Base-by-base conservation (phyloP, 1,140 invertebrate genomes). In the Rhyzopertha dominica region DNA sequence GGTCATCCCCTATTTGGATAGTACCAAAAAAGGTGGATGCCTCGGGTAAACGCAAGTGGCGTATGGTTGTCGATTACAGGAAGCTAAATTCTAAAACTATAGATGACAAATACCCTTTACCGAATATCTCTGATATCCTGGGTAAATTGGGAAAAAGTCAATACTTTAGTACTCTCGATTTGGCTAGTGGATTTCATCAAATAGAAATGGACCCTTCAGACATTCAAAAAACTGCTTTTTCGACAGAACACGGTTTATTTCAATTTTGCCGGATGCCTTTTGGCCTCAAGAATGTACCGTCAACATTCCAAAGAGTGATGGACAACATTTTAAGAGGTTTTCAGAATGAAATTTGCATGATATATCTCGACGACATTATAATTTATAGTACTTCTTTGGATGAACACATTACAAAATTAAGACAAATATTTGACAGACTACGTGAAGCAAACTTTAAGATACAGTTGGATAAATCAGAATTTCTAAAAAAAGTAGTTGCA, bases 181-280 rank as follows among this genome's bases (percentile, higher is more conserved):
- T 74, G 10, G 52, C 54, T 0, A 62, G 50, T 8, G 73, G 66
- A 0, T 74, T 67, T 31, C 54, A 61, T 31, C 56, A 78, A 55
- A 61, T 76, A 5, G 43, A 61, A 22, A 51, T 77, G 2, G 55
- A 63, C 1, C 29, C 47, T 24, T 20, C 36, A 0, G 58, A 63
- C 40, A 59, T 43, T n/a, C 39, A 58, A 2, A 75, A 73, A 55
- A 76, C 73, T 0, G 71, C 69, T 0, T 75, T 76, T 56, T 47
- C 37, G 5, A 58, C 51, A 9, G 32, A 56, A 42, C 24, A 50
- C 22, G 64, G 60, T 0, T 56, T 63, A 51, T 65, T 57, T 28
- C 53, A 63, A 40, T 72, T 63, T 35, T 37, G 39, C 2, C 35
- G 61, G 26, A 65, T 71, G 62, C 63, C 68, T 5, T 69, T 65